Percentiles rank a stretch among this genome's conserved stretches.
phyloP scores from a whole-genome alignment of 2,888 invertebrate genomes.

The Euplagia quadripunctaria region DNA sequence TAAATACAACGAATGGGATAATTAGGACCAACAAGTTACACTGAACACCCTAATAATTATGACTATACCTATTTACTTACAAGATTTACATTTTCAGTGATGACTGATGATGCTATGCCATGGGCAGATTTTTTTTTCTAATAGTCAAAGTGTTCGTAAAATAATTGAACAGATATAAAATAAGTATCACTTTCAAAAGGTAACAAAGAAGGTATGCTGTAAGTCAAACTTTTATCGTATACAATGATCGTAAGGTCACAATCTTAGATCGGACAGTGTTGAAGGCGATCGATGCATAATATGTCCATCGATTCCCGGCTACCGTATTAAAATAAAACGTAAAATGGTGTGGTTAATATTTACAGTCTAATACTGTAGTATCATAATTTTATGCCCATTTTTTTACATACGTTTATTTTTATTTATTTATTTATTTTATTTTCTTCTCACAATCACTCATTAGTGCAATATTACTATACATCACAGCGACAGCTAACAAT shows the following conservation, averaged over 20 bases:
- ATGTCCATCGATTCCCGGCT: background rate
- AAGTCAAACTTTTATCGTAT: too few relatives aligned
- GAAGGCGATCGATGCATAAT: background rate
- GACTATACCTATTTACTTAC: background rate
- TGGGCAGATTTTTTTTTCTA: background rate
- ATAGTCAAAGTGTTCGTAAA: background rate
- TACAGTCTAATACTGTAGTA: background rate
- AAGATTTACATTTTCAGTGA: background rate
- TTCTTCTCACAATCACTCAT: too few relatives aligned
- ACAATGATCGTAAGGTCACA: background rate
- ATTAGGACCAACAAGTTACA: background rate
- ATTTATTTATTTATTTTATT: too few relatives aligned
- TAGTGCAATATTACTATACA: too few relatives aligned
- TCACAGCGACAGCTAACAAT: too few relatives aligned
- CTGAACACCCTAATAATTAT: background rate
- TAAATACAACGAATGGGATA: background rate
- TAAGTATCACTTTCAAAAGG: background rate
- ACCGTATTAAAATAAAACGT: background rate
- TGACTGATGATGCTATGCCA: background rate
- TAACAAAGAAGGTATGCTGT: background rate
- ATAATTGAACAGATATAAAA: background rate
- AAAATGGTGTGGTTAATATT: background rate
- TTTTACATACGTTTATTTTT: too few relatives aligned
- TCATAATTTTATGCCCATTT: too few relatives aligned
- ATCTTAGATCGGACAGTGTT: background rate